Evolutionary conservation across 2,797 vertebrate species (phyloP), one percentile per base, ranked within the genome.

Genomic region (Arrhamphus sclerolepis): DNA sequence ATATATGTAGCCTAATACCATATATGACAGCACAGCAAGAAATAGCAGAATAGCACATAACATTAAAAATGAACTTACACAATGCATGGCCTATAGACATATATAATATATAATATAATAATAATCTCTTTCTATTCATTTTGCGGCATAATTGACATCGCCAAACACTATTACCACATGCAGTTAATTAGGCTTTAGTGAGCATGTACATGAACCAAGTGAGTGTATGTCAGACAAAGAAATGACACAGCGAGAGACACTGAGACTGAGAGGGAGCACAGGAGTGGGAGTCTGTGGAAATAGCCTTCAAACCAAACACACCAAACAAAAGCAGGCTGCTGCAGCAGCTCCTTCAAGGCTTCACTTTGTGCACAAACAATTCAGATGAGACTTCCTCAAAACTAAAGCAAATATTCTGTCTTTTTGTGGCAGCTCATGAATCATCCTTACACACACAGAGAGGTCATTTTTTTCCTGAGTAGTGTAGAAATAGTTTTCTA

Each of bases 171-270:
- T 70, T 13, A 9, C 18, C 22, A 19, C 29, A 29, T 9, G 17
- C 18, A 34, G 31, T 46, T 61, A 56, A 80, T 56, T 52, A 43
- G 54, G 22, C 56, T 68, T 59, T 52, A 38, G 48, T 18, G 49
- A 60, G 49, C 29, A 43, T 56, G 49, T 54, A 48, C 50, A 54
- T 42, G 39, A 56, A 71, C 14, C 44, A 44, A 65, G 55, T 20
- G 38, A 40, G 48, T 22, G 28, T 52, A 66, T 55, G 71, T 66
- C 64, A 75, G 70, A 71, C 64, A 69, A 73, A 80, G 68, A 77
- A 67, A 86, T 77, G 82, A 84, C 66, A 78, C 43, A 74, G 83
- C 11, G 62, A 84, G 79, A 82, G 82, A 85, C 79, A 76, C 46
- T 70, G 86, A 75, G 62, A 77, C 70, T 41, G 66, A 69, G 70